phyloP scores from a whole-genome alignment of 2,797 vertebrate species.

The Oreortyx pictus region DNA sequence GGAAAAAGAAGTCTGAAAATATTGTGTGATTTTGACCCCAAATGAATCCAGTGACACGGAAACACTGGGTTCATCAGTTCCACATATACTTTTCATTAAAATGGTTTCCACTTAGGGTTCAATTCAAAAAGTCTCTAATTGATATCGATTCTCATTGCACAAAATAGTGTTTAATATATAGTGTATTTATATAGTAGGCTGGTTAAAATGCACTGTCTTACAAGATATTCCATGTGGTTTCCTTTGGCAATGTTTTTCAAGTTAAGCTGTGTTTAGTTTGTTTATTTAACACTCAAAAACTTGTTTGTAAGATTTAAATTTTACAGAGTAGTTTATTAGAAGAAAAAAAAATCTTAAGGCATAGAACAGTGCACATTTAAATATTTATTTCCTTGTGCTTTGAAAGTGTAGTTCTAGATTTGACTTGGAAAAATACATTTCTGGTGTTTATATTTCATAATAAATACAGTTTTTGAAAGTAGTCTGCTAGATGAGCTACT shows the following conservation, averaged over 20 bases:
- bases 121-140: constrained; percentile 36
- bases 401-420: neutral
- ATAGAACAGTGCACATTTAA: neutral
- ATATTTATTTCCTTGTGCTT: neutral
- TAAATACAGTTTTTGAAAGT: neutral
- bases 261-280: neutral
- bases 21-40: constrained; percentile 39
- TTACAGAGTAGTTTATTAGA: neutral
- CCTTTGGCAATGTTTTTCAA: rapidly evolving
- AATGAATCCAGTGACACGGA: constrained; percentile 46
- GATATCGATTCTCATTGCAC: constrained; percentile 37
- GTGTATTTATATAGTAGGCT: constrained; percentile 17
- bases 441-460: neutral
- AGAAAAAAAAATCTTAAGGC: neutral
- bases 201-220: neutral
- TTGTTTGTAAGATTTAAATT: neutral
- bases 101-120: constrained; percentile 27
- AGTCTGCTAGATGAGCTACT: neutral
- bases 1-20: constrained; percentile 41
- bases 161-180: constrained; percentile 19
- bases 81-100: constrained; percentile 59
- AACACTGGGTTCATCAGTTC: constrained; percentile 48
- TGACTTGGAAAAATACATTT: neutral
- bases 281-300: neutral
- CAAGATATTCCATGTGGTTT: neutral